These are phyloP conservation scores for Urocitellus parryii DNA, from an alignment of 2,113 vertebrate genomes.

Conservation along the genomic window DNA sequence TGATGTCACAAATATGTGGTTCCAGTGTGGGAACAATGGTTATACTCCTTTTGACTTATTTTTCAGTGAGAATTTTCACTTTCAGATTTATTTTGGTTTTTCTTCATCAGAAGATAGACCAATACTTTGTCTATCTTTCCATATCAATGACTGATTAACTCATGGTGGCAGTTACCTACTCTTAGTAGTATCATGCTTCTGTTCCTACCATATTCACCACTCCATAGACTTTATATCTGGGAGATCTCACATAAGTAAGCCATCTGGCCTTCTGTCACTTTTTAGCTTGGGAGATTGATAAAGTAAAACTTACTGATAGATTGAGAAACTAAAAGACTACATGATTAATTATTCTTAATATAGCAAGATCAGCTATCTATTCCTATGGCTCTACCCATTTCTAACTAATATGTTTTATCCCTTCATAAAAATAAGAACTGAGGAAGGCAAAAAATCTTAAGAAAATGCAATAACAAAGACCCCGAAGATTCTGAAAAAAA, in stretches of 20 bases:
- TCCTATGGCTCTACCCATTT: not conserved
- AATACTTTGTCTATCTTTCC: not conserved
- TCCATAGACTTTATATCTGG: not conserved
- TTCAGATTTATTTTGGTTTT: not conserved
- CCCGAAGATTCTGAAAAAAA: not conserved
- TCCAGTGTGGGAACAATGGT: not conserved
- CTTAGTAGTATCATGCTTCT: not conserved
- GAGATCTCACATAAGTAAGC: not conserved
- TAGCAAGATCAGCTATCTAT: not conserved
- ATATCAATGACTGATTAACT: too few species aligned
- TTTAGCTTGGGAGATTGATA: not conserved
- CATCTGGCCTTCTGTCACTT: not conserved
- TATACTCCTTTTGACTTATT: not conserved
- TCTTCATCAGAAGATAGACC: not conserved
- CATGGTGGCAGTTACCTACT: not conserved
- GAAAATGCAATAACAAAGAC: not conserved
- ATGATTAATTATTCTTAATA: not conserved
- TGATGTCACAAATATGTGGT: not conserved
- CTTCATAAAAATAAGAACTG: not conserved
- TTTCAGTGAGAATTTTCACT: not conserved
- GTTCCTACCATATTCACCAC: rapidly evolving
- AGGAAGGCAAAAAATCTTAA: not conserved
- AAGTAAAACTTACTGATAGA: not conserved
- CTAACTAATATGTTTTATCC: not conserved
- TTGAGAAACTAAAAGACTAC: not conserved